These are phyloP conservation scores for Microctenopoma steveboyesi DNA, from an alignment of 2,797 vertebrate species.

Conservation along the genomic window DNA sequence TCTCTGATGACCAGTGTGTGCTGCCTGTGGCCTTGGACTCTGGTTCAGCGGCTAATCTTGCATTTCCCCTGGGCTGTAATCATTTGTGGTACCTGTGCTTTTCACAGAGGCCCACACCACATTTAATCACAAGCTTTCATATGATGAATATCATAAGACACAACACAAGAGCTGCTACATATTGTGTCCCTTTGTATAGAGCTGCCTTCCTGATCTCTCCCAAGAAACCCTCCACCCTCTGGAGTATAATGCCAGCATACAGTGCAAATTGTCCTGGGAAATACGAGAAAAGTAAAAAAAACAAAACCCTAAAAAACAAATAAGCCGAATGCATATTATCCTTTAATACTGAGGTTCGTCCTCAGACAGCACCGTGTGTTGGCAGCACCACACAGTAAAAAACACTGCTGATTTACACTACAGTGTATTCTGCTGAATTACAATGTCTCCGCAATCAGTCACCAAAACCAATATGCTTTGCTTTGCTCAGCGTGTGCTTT, in stretches of 20 bases:
- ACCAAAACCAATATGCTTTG: slow-evolving; percentile 53
- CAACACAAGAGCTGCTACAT: slow-evolving; percentile 44
- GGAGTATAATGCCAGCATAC: slow-evolving; percentile 7
- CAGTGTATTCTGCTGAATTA: slow-evolving; percentile 15
- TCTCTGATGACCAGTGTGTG: slow-evolving; percentile 53
- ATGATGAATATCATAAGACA: slow-evolving; percentile 66
- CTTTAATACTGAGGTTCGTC: slow-evolving; percentile 21
- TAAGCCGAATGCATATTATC: slow-evolving; percentile 27
- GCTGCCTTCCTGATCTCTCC: slow-evolving; percentile 27
- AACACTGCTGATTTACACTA: slow-evolving; percentile 17
- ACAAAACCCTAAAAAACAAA: slow-evolving; percentile 13
- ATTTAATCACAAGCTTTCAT: slow-evolving; percentile 62
- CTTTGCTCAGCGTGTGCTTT: slow-evolving; percentile 27
- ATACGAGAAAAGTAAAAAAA: slow-evolving; percentile 23
- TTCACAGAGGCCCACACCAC: slow-evolving; percentile 66
- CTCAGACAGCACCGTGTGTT: background rate
- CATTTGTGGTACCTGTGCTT: slow-evolving; percentile 71
- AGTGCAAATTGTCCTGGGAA: slow-evolving; percentile 30
- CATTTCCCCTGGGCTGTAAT: slow-evolving; percentile 67
- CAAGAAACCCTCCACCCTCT: slow-evolving; percentile 1
- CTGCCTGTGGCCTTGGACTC: slow-evolving; percentile 42
- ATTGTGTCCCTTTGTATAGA: slow-evolving; percentile 32
- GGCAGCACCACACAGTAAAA: slow-evolving; percentile 16
- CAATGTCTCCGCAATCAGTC: slow-evolving; percentile 39
- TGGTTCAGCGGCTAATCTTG: slow-evolving; percentile 54